Evolutionary conservation across 2,888 invertebrate genomes (phyloP).

Genomic region (Gnatocerus cornutus): DNA sequence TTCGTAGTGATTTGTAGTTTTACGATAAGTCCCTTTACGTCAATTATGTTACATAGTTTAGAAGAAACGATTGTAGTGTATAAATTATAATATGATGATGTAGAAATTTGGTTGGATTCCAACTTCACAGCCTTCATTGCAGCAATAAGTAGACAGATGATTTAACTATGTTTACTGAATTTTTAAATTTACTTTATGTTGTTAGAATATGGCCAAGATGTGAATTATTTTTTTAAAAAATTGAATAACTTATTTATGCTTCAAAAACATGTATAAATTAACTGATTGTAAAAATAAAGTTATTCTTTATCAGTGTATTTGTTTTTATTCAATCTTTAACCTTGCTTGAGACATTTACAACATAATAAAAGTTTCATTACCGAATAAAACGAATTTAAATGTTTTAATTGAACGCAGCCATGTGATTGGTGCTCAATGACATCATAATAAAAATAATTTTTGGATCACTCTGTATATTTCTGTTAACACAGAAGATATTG

Average conservation of each 20-base stretch:
- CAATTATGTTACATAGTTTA: slow-evolving; percentile 38
- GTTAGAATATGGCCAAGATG: slow-evolving; percentile 23
- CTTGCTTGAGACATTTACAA: too few relatives aligned
- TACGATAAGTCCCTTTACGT: slow-evolving; percentile 36
- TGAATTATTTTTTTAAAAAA: slow-evolving; percentile 29
- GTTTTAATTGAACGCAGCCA: too few relatives aligned
- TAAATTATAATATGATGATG: slow-evolving; percentile 5
- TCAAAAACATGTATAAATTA: slow-evolving; percentile 21
- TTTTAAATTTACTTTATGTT: slow-evolving; percentile 3
- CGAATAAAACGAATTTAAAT: too few relatives aligned
- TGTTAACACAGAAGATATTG: too few relatives aligned
- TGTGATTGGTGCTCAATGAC: too few relatives aligned
- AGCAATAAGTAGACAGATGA: slow-evolving; percentile 27
- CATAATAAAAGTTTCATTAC: too few relatives aligned
- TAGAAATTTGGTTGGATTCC: slow-evolving; percentile 9
- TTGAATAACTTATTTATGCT: slow-evolving; percentile 20
- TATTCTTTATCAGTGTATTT: slow-evolving; percentile 18
- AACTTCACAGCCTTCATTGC: slow-evolving; percentile 27
- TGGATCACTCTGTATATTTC: too few relatives aligned
- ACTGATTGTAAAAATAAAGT: slow-evolving; percentile 25
- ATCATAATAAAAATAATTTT: too few relatives aligned
- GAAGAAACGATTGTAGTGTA: slow-evolving; percentile 17
- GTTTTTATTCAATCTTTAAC: slow-evolving; percentile 1
- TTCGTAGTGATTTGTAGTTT: slow-evolving; percentile 26
- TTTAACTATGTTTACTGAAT: too few relatives aligned